A percentile compares a stretch with the other conserved stretches of the same genome.
Evolutionary conservation across 1,140 invertebrate species (phyloP).

Genomic region (Atta cephalotes): DNA sequence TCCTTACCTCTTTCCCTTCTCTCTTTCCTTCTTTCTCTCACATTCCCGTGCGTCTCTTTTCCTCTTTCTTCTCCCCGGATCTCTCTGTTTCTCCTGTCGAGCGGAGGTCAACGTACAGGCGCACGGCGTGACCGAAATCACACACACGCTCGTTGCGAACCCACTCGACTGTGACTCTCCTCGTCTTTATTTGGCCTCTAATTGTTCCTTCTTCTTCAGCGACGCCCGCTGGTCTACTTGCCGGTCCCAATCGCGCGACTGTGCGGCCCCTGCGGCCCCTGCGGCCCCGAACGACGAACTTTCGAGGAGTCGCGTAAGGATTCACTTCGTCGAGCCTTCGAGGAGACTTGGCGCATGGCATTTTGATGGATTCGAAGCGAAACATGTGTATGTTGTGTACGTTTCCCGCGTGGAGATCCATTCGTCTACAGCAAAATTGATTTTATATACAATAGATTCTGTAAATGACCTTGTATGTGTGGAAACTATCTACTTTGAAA

Average conservation of each 20-base stretch:
- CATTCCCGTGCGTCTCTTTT: constrained; percentile 76
- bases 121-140: constrained; percentile 85
- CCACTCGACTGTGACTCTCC: constrained; percentile 83
- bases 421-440: background rate
- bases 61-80: constrained; percentile 66
- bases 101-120: constrained; percentile 85
- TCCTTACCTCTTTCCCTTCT: constrained; percentile 68
- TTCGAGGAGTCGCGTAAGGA: constrained; percentile 67
- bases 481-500: background rate
- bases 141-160: constrained; percentile 83
- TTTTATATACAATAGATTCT: background rate
- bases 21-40: constrained; percentile 74
- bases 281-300: constrained; percentile 55
- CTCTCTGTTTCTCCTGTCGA: constrained; percentile 66
- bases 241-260: constrained; percentile 6
- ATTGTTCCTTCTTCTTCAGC: constrained; percentile 75
- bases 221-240: constrained; percentile 73
- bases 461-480: background rate
- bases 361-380: constrained; percentile 52
- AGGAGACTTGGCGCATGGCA: constrained; percentile 54
- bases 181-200: constrained; percentile 78
- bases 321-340: constrained; percentile 49
- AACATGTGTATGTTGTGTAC: background rate
- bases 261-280: background rate
- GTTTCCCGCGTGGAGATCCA: background rate